phyloP scores from a whole-genome alignment of 2,113 vertebrate species.

The Nibea albiflora region DNA sequence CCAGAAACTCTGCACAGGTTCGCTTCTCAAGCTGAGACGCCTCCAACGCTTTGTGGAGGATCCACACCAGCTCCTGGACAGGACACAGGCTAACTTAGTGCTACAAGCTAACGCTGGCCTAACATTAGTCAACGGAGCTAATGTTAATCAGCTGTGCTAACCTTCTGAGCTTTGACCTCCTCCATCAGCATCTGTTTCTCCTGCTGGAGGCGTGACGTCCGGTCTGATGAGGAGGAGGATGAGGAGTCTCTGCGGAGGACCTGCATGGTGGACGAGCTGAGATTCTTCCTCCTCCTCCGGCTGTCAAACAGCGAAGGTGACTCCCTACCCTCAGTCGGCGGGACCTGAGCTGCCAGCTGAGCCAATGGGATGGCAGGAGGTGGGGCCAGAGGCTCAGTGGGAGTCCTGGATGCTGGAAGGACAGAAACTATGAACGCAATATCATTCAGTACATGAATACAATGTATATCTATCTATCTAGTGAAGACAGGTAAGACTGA shows the following conservation, averaged over 20 bases:
- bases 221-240: slow-evolving; percentile 64
- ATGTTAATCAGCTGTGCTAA: slow-evolving; percentile 47
- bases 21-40: slow-evolving; percentile 93
- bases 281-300: slow-evolving; percentile 73
- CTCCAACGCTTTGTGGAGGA: slow-evolving; percentile 94
- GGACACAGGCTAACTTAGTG: neutral
- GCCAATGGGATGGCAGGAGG: slow-evolving; percentile 5
- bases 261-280: slow-evolving; percentile 76
- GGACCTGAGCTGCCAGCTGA: slow-evolving; percentile 2
- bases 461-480: neutral
- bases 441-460: neutral
- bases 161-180: slow-evolving; percentile 94
- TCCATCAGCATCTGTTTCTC: slow-evolving; percentile 86
- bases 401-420: neutral
- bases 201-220: slow-evolving; percentile 82
- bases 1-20: slow-evolving; percentile 86
- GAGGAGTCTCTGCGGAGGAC: slow-evolving; percentile 70
- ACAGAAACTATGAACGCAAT: neutral
- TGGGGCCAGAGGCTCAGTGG: neutral
- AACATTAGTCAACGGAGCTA: too few species aligned
- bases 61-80: slow-evolving; percentile 90
- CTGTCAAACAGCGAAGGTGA: slow-evolving; percentile 12
- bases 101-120: too few species aligned
- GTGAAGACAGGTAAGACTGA: too few species aligned
- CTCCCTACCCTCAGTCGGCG: neutral